These are phyloP conservation scores for Ganaspis brasiliensis DNA, from an alignment of 2,888 invertebrate species.

Conservation along the genomic window DNA sequence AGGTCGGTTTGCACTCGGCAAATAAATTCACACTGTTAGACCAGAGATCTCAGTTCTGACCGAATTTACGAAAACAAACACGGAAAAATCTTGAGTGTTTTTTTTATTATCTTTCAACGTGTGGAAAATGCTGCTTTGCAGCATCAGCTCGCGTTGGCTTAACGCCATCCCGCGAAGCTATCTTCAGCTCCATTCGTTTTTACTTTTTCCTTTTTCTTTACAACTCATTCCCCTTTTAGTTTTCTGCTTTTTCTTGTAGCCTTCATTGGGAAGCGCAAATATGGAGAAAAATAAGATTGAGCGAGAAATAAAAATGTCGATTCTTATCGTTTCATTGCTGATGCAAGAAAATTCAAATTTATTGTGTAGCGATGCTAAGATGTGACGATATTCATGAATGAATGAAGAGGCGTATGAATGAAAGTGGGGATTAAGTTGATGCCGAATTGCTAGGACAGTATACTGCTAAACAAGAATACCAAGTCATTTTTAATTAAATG, in stretches of 20 bases:
- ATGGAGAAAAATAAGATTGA: neutral
- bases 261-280: neutral
- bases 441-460: too few relatives aligned
- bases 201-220: neutral
- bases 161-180: conserved; percentile 3
- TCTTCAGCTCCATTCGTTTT: conserved; percentile 19
- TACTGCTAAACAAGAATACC: too few relatives aligned
- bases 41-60: conserved; percentile 46
- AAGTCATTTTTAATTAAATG: too few relatives aligned
- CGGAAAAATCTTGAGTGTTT: conserved; percentile 26
- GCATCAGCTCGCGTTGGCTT: conserved; percentile 18
- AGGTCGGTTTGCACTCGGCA: conserved; percentile 47
- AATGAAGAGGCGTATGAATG: too few relatives aligned
- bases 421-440: too few relatives aligned
- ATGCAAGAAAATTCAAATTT: too few relatives aligned
- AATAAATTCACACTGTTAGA: conserved; percentile 63
- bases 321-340: too few relatives aligned
- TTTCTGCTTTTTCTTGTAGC: neutral
- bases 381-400: too few relatives aligned
- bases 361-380: too few relatives aligned
- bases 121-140: conserved; percentile 29
- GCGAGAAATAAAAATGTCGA: too few relatives aligned
- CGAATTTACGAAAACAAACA: conserved; percentile 51
- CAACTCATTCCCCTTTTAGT: neutral
- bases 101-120: neutral